Conservation (phyloP, 2,888 invertebrate species). For the Boloria euphrosyne region DNA sequence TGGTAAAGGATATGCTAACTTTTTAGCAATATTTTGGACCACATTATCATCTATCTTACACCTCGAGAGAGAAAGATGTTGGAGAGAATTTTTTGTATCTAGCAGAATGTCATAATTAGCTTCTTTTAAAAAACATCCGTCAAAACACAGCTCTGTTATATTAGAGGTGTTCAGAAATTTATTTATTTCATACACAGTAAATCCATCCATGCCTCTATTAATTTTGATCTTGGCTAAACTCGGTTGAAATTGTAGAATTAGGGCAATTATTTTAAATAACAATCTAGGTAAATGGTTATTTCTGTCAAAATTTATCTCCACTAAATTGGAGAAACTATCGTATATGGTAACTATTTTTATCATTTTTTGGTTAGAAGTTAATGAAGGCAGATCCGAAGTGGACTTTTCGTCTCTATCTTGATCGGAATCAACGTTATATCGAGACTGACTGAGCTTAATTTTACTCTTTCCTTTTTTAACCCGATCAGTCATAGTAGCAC, state of each 20-base stretch:
- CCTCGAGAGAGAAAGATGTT: slow-evolving; percentile 55
- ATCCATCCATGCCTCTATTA: slow-evolving; percentile 48
- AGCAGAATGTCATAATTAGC: slow-evolving; percentile 56
- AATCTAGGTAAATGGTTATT: slow-evolving; percentile 50
- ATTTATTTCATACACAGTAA: slow-evolving; percentile 52
- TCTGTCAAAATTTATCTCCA: slow-evolving; percentile 52
- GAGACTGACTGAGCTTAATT: slow-evolving; percentile 36
- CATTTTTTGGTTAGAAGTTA: slow-evolving; percentile 11
- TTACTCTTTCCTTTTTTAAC: slow-evolving; percentile 46
- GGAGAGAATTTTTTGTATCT: slow-evolving; percentile 44
- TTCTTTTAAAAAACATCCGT: slow-evolving; percentile 48
- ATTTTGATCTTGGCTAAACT: slow-evolving; percentile 49
- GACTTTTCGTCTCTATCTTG: slow-evolving; percentile 36
- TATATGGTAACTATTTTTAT: slow-evolving; percentile 48
- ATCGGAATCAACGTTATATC: slow-evolving; percentile 37
- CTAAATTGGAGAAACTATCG: slow-evolving; percentile 48
- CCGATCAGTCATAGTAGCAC: slow-evolving; percentile 39
- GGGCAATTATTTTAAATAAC: slow-evolving; percentile 51
- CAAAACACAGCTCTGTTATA: slow-evolving; percentile 61
- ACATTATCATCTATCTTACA: slow-evolving; percentile 56
- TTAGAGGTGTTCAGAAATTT: slow-evolving; percentile 49
- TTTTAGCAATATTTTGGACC: slow-evolving; percentile 49
- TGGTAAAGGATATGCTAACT: slow-evolving; percentile 46
- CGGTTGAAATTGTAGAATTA: slow-evolving; percentile 51
- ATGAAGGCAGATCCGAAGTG: slow-evolving; percentile 8